Conservation (phyloP, 2,888 invertebrate species). For the Oligia latruncula region DNA sequence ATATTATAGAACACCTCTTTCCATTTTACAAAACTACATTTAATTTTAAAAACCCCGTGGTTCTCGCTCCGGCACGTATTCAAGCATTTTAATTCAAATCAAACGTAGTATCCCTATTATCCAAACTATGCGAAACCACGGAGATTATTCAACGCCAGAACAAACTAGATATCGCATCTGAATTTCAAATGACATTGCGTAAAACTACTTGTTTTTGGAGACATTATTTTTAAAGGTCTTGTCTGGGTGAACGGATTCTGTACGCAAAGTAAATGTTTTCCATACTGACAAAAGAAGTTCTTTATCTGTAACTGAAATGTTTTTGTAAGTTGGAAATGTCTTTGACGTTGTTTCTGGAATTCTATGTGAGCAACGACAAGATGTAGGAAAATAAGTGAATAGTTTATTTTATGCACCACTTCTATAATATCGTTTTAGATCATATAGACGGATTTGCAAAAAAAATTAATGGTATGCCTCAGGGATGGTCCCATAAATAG, state of each 20-base stretch:
- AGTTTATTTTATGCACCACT: background rate
- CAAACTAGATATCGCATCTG: constrained; percentile 68
- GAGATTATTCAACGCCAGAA: constrained; percentile 54
- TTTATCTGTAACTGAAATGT: constrained; percentile 9
- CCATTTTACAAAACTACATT: constrained; percentile 8
- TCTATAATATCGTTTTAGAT: background rate
- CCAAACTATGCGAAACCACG: constrained; percentile 59
- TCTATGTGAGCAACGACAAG: background rate
- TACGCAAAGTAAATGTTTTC: constrained; percentile 15
- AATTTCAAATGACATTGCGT: constrained; percentile 69
- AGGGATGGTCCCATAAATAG: too few species aligned
- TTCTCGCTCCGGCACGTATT: constrained; percentile 53
- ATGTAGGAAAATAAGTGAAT: background rate
- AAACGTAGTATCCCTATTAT: constrained; percentile 50
- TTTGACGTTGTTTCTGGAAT: constrained; percentile 6
- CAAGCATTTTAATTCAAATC: constrained; percentile 58
- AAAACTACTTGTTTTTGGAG: constrained; percentile 53
- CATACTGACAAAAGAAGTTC: constrained; percentile 18
- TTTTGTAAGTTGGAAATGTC: constrained; percentile 2
- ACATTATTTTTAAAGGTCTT: constrained; percentile 54
- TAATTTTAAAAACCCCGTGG: constrained; percentile 43
- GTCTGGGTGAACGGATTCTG: constrained; percentile 23
- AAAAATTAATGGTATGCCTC: too few species aligned
- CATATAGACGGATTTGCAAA: too few species aligned
- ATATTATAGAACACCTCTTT: background rate